Conservation (phyloP, 2,113 vertebrate genomes). For the Synodontis membranacea region DNA sequence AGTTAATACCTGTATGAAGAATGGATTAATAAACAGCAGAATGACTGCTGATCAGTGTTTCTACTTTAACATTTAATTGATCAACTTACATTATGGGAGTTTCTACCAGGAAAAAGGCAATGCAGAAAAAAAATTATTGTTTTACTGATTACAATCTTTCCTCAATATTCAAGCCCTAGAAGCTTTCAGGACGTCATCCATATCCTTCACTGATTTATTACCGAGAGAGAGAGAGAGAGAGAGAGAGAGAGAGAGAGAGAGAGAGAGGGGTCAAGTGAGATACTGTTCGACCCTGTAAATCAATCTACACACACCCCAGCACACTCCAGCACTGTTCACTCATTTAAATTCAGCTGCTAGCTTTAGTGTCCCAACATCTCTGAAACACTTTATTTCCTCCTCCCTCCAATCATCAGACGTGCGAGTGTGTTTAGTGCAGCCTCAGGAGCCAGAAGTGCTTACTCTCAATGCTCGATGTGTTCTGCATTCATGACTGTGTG, state of each 20-base stretch:
- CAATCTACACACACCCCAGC: not conserved
- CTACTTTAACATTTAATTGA: not conserved
- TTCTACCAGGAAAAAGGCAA: not conserved
- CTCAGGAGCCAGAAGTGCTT: constrained; percentile 40
- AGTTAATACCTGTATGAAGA: not conserved
- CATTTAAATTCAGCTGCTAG: constrained; percentile 13
- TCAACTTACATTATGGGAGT: no score
- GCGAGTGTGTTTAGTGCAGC: constrained; percentile 25
- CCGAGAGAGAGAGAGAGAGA: not conserved
- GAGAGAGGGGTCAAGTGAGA: not conserved
- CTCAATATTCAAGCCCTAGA: not conserved
- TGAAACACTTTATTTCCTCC: constrained; percentile 7
- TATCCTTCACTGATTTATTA: not conserved
- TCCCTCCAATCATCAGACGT: not conserved
- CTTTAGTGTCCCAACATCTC: not conserved
- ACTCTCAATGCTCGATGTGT: constrained; percentile 5
- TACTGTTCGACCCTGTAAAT: not conserved
- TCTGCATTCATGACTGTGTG: constrained; percentile 26
- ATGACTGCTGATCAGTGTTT: not conserved
- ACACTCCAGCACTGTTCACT: constrained; percentile 27
- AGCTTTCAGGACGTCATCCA: not conserved
- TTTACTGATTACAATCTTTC: not conserved
- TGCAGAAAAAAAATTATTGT: not conserved
- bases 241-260: constrained; percentile 17
- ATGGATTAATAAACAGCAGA: not conserved